A percentile compares a stretch with the other conserved stretches of the same genome.
Conservation (phyloP, 2,888 invertebrate genomes). For the Hypsopygia costalis region DNA sequence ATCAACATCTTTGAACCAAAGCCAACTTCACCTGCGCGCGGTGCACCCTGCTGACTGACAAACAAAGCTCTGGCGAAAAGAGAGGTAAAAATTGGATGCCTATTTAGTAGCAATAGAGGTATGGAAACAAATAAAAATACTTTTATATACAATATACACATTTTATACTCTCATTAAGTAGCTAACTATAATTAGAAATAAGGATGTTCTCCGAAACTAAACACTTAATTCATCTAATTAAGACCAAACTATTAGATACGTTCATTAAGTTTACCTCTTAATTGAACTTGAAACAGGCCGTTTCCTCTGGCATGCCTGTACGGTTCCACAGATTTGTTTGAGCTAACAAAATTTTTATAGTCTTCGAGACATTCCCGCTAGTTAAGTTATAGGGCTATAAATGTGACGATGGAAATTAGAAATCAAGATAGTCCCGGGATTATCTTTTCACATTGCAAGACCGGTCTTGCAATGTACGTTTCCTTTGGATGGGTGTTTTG, state of each 20-base stretch:
- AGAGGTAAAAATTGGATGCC: no score
- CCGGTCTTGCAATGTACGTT: slow-evolving; percentile 38
- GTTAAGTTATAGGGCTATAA: slow-evolving; percentile 10
- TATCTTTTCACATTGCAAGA: no score
- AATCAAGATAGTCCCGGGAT: slow-evolving; percentile 28
- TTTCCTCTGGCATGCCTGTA: slow-evolving; percentile 2
- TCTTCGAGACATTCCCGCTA: not conserved
- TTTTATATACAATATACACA: no score
- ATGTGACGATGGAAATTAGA: slow-evolving; percentile 14
- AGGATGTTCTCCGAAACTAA: not conserved
- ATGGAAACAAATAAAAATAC: no score
- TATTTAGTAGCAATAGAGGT: no score
- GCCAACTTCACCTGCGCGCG: no score
- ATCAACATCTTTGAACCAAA: no score
- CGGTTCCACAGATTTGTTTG: slow-evolving; percentile 1
- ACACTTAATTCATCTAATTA: slow-evolving; percentile 7
- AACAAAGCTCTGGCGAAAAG: no score
- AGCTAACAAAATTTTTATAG: slow-evolving; percentile 7
- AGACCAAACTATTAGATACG: slow-evolving; percentile 5
- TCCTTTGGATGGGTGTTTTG: slow-evolving; percentile 40
- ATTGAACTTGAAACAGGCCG: slow-evolving; percentile 4
- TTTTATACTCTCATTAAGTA: no score
- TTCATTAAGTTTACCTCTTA: slow-evolving; percentile 10
- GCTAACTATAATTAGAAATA: no score
- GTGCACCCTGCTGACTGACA: no score